phyloP scores from a whole-genome alignment of 2,888 invertebrate species.

The Tetramorium bicarinatum region DNA sequence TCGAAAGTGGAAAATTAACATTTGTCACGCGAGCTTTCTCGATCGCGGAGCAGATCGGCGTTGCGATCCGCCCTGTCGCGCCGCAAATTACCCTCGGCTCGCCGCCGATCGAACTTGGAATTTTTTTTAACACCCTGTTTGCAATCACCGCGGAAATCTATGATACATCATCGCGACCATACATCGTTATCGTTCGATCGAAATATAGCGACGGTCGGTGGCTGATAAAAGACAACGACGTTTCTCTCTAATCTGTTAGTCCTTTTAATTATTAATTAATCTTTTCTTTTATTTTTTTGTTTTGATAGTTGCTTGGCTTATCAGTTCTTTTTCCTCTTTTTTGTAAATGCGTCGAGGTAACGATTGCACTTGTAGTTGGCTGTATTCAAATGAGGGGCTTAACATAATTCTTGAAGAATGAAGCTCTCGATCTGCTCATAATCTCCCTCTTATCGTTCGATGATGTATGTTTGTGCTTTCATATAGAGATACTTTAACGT shows the following conservation, averaged over 20 bases:
- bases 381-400: not conserved
- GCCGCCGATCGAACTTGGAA: conserved; percentile 42
- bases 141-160: conserved; percentile 1
- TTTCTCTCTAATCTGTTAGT: not conserved
- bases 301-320: conserved; percentile 20
- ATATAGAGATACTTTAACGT: conserved; percentile 48
- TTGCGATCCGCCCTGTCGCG: not conserved
- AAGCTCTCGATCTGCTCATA: conserved; percentile 43
- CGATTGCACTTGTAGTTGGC: not conserved
- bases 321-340: not conserved
- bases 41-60: not conserved
- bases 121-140: conserved; percentile 40
- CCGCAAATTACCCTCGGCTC: conserved; percentile 7
- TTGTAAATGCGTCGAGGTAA: conserved; percentile 21
- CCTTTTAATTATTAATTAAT: conserved; percentile 14
- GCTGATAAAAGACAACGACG: conserved; percentile 1
- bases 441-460: conserved; percentile 21
- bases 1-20: conserved; percentile 42
- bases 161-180: not conserved
- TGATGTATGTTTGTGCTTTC: conserved; percentile 23
- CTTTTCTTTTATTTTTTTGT: not conserved
- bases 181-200: conserved; percentile 14
- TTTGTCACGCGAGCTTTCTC: conserved; percentile 44
- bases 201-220: conserved; percentile 30
- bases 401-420: conserved; percentile 4